Conservation (phyloP, 2,888 invertebrate species). For the Megaustenia siamemsis region DNA sequence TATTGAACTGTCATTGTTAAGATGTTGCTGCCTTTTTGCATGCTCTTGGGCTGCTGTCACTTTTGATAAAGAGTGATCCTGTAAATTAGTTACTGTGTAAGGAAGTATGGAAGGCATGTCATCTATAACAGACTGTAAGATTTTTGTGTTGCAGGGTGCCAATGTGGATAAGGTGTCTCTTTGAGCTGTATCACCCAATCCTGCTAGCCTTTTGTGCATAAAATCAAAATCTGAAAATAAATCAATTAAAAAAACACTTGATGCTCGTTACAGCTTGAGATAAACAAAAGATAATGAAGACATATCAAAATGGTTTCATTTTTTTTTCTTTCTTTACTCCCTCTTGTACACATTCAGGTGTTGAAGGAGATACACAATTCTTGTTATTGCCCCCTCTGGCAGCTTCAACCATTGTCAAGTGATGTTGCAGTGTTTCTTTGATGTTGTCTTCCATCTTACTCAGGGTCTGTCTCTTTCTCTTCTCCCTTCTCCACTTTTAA, state of each 20-base stretch:
- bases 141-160: neutral
- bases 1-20: neutral
- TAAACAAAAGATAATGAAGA: too few species aligned
- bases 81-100: neutral
- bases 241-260: neutral
- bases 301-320: too few species aligned
- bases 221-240: neutral
- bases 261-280: neutral
- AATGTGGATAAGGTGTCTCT: neutral
- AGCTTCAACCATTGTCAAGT: too few species aligned
- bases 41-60: neutral
- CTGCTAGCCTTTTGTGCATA: neutral
- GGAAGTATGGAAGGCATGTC: neutral
- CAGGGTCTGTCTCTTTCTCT: too few species aligned
- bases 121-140: neutral
- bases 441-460: too few species aligned
- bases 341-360: too few species aligned
- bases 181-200: neutral
- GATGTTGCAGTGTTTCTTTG: too few species aligned
- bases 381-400: too few species aligned
- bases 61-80: neutral
- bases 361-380: too few species aligned
- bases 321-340: too few species aligned
- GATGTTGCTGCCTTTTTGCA: neutral
- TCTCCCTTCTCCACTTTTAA: too few species aligned